These are phyloP conservation scores for Aplysia californica DNA, from an alignment of 1,140 invertebrate species.

Conservation along the genomic window DNA sequence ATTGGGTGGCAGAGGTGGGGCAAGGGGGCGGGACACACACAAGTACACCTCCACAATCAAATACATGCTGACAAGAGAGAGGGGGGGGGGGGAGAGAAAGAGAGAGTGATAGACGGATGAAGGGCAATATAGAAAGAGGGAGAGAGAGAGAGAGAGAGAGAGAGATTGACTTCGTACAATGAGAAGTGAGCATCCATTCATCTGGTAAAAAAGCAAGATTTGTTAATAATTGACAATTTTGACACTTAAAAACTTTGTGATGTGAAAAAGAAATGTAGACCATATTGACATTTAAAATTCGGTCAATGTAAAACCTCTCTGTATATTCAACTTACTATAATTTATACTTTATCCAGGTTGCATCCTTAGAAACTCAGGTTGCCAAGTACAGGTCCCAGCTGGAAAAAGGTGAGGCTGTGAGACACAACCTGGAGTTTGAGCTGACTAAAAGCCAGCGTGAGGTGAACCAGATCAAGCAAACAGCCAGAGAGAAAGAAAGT, in stretches of 20 bases:
- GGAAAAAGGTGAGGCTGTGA: conserved; percentile 52
- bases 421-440: conserved; percentile 59
- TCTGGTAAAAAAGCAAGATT: not conserved
- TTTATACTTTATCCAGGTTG: conserved; percentile 42
- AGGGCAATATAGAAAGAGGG: too few relatives aligned
- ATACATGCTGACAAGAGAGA: too few relatives aligned
- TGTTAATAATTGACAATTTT: not conserved
- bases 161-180: too few relatives aligned
- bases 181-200: not conserved
- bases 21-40: too few relatives aligned
- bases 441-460: conserved; percentile 49
- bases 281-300: too few relatives aligned
- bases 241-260: not conserved
- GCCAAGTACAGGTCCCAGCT: conserved; percentile 46
- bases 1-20: too few relatives aligned
- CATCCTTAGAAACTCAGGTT: conserved; percentile 46
- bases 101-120: too few relatives aligned
- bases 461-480: conserved; percentile 42
- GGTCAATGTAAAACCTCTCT: not conserved
- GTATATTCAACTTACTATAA: not conserved
- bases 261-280: not conserved
- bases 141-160: too few relatives aligned
- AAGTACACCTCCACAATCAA: too few relatives aligned
- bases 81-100: too few relatives aligned
- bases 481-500: conserved; percentile 38